Conservation (phyloP, 2,797 vertebrate genomes). For the Coendou prehensilis region DNA sequence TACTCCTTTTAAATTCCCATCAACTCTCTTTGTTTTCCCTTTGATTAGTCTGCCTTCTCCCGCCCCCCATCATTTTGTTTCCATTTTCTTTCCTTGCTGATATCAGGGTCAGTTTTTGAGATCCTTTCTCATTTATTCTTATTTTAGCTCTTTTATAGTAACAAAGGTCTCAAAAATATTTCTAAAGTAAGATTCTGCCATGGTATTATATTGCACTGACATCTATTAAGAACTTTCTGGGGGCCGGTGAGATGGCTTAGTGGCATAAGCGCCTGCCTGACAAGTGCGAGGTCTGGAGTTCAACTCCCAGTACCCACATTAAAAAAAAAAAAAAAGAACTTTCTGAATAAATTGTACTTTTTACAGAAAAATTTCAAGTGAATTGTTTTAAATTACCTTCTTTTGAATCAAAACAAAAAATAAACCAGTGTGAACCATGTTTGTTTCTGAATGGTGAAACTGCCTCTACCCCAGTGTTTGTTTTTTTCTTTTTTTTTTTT, state of each 20-base stretch:
- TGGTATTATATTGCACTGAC: not conserved
- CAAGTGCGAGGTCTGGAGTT: too few species aligned
- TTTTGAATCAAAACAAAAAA: constrained; percentile 61
- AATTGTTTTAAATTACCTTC: constrained; percentile 37
- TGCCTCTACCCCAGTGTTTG: not conserved
- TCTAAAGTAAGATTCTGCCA: constrained; percentile 53
- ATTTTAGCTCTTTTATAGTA: constrained; percentile 43
- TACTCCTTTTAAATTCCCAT: not conserved
- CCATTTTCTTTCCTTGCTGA: constrained; percentile 46
- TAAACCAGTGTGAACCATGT: not conserved
- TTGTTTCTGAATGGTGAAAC: constrained; percentile 40
- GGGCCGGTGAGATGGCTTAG: too few species aligned
- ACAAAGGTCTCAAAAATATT: constrained; percentile 30
- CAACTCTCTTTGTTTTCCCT: not conserved
- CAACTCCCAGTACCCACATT: too few species aligned
- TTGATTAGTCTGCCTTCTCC: not conserved
- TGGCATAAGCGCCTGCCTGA: too few species aligned
- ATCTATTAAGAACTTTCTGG: not conserved
- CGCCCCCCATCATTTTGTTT: not conserved
- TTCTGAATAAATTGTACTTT: constrained; percentile 39
- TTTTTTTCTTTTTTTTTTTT: not conserved
- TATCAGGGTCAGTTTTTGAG: not conserved
- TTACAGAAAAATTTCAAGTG: constrained; percentile 11
- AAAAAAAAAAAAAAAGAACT: not conserved
- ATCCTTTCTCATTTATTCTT: constrained; percentile 43